Conservation (phyloP, 2,113 vertebrate genomes). For the Cephalopholis sonnerati region DNA sequence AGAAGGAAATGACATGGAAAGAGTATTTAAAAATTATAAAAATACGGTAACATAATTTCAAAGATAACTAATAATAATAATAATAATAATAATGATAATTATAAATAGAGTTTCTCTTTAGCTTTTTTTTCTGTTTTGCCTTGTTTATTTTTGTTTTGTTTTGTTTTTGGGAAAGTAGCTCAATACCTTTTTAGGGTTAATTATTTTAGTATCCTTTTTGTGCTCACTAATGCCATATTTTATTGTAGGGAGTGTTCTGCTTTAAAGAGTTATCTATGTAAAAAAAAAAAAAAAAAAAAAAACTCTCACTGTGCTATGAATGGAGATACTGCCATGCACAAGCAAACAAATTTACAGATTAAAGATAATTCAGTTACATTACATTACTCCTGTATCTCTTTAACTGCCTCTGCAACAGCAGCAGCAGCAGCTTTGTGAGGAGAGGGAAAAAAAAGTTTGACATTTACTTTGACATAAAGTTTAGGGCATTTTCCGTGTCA, state of each 20-base stretch:
- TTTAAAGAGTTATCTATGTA: too few species aligned
- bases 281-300: too few species aligned
- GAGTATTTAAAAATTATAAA: too few species aligned
- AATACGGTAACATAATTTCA: too few species aligned
- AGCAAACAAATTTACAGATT: neutral
- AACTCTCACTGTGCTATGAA: neutral
- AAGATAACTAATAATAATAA: too few species aligned
- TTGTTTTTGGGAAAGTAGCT: too few species aligned
- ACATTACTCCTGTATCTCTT: neutral
- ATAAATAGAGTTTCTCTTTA: too few species aligned
- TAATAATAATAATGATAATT: too few species aligned
- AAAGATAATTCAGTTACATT: neutral
- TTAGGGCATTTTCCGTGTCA: conserved; percentile 33
- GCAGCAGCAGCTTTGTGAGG: neutral
- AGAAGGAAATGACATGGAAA: too few species aligned
- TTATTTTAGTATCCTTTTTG: neutral
- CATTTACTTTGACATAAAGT: conserved; percentile 36
- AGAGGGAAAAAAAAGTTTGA: conserved; percentile 18
- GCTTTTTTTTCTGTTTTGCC: too few species aligned
- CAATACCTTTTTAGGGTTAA: too few species aligned
- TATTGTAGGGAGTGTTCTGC: neutral
- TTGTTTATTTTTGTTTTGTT: too few species aligned
- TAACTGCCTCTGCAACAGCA: neutral
- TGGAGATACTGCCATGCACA: neutral
- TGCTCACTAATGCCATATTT: neutral